Conservation (phyloP, 2,888 invertebrate genomes). For the Zaprionus obscuricornis region DNA sequence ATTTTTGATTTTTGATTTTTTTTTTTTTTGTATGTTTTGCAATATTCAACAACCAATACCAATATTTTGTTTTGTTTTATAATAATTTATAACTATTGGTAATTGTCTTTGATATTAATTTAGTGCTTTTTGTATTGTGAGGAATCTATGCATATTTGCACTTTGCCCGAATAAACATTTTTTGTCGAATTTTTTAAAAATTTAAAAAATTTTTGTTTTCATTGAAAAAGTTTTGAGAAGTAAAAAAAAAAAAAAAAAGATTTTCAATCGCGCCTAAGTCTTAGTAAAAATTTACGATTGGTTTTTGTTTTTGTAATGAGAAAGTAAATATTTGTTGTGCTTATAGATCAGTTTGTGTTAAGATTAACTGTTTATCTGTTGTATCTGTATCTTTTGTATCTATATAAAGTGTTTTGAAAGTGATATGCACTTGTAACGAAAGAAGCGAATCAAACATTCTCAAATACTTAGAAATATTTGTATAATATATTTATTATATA, state of each 20-base stretch:
- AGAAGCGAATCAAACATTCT: conserved; percentile 25
- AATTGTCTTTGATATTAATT: conserved; percentile 77
- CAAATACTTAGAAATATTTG: too few species aligned
- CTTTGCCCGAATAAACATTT: neutral
- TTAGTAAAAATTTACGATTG: conserved; percentile 40
- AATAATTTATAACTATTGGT: conserved; percentile 56
- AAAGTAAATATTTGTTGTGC: too few species aligned
- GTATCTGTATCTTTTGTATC: conserved; percentile 25
- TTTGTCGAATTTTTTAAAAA: conserved; percentile 9
- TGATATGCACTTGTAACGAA: conserved; percentile 58
- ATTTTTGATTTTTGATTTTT: conserved; percentile 21
- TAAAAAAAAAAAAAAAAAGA: too few species aligned
- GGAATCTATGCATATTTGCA: conserved; percentile 82
- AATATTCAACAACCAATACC: conserved; percentile 78
- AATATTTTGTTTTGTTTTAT: conserved; percentile 52
- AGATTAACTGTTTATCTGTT: conserved; percentile 27
- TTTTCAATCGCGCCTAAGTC: too few species aligned
- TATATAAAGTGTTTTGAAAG: conserved; percentile 24
- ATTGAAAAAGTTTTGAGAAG: neutral
- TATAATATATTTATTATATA: too few species aligned
- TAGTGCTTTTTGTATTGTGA: conserved; percentile 84
- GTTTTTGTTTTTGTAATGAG: conserved; percentile 23
- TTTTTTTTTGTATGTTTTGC: conserved; percentile 38
- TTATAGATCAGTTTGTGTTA: conserved; percentile 20
- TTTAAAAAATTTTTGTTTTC: neutral